Evolutionary conservation across 2,888 invertebrate genomes (phyloP).

Genomic region (Microctonus aethiopoides): DNA sequence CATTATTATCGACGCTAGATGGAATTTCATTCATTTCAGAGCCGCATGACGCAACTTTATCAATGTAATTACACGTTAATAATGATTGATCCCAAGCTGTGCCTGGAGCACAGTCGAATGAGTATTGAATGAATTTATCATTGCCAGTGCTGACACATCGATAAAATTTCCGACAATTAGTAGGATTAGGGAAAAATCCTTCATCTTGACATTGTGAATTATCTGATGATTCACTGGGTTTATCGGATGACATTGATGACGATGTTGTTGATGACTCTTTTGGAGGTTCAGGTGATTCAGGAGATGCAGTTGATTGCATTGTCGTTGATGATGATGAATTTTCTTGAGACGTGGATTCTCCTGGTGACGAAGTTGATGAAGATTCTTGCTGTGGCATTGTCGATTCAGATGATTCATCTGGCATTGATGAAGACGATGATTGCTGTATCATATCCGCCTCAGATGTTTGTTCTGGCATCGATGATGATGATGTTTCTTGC

Average conservation of each 20-base stretch:
- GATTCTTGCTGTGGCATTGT: not conserved
- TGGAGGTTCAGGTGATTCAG: too few relatives aligned
- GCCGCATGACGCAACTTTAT: constrained; percentile 51
- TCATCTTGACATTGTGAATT: constrained; percentile 70
- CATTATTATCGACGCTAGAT: constrained; percentile 28
- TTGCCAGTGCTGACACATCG: constrained; percentile 76
- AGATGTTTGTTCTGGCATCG: not conserved
- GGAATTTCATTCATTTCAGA: constrained; percentile 30
- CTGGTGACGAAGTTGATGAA: constrained; percentile 9
- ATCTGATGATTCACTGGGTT: constrained; percentile 13
- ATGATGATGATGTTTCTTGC: not conserved
- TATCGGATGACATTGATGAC: not conserved
- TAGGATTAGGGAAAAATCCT: constrained; percentile 78
- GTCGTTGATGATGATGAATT: constrained; percentile 13
- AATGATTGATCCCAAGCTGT: constrained; percentile 81
- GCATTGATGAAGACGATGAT: not conserved
- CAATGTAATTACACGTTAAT: constrained; percentile 76
- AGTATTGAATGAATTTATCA: constrained; percentile 72
- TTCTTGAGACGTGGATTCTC: constrained; percentile 1
- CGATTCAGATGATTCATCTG: not conserved
- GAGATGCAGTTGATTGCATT: too few relatives aligned
- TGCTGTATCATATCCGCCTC: too few relatives aligned
- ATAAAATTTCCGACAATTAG: constrained; percentile 81
- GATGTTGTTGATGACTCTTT: not conserved
- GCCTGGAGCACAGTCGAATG: constrained; percentile 79